Percentiles rank a stretch among this genome's conserved stretches.
These are phyloP conservation scores for Drosophila heteroneura DNA, from an alignment of 2,888 invertebrate genomes.

Conservation along the genomic window DNA sequence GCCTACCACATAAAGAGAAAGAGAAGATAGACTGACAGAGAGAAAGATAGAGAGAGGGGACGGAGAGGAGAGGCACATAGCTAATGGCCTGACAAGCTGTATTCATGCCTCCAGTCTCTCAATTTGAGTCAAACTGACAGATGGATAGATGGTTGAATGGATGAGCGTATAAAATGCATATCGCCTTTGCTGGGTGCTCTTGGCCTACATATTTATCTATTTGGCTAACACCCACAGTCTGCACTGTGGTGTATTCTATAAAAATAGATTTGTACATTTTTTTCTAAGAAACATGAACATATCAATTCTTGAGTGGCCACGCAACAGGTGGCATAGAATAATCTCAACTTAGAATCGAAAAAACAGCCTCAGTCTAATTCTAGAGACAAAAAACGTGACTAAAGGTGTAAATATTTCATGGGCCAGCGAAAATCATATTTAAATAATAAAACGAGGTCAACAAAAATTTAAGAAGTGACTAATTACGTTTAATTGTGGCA, in stretches of 20 bases:
- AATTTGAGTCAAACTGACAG: constrained; percentile 50
- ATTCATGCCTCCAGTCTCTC: constrained; percentile 51
- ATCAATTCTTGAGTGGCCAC: background rate
- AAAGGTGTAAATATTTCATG: background rate
- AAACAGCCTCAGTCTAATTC: background rate
- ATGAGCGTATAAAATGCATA: constrained; percentile 45
- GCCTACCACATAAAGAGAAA: constrained; percentile 16
- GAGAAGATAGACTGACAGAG: background rate
- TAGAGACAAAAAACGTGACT: background rate
- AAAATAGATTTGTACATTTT: background rate
- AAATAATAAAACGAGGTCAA: background rate
- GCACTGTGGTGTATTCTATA: constrained; percentile 34
- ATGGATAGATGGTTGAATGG: constrained; percentile 12
- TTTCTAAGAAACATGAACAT: background rate
- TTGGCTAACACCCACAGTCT: constrained; percentile 41
- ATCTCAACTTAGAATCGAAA: background rate
- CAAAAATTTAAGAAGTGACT: background rate
- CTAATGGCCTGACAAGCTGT: constrained; percentile 71
- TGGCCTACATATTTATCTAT: constrained; percentile 76
- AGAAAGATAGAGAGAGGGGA: background rate
- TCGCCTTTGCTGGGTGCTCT: constrained; percentile 53
- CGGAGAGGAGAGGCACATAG: background rate
- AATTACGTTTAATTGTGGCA: background rate
- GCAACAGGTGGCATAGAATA: background rate
- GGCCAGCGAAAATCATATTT: background rate